Evolutionary conservation across 2,888 invertebrate species (phyloP).

Genomic region (Habrosyne pyritoides): DNA sequence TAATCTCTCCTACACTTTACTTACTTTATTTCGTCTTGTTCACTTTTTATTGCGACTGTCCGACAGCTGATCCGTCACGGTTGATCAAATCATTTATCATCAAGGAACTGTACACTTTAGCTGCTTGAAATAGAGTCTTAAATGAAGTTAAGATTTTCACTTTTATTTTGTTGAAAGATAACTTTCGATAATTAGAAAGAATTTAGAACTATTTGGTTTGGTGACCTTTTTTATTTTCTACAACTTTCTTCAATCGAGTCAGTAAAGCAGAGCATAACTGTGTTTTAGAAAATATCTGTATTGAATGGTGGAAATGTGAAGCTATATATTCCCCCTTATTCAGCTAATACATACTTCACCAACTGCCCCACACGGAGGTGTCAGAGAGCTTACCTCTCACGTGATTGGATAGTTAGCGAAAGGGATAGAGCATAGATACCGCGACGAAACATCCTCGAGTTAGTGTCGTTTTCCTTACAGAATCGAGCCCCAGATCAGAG

Average conservation of each 20-base stretch:
- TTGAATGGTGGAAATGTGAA: no score
- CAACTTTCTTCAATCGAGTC: not conserved
- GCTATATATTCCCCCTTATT: no score
- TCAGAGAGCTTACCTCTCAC: no score
- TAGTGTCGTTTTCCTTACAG: no score
- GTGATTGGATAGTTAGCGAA: no score
- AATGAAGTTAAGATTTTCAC: not conserved
- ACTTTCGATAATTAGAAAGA: not conserved
- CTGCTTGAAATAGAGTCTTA: not conserved
- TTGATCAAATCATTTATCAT: conserved; percentile 7
- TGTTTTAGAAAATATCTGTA: no score
- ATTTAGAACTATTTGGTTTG: not conserved
- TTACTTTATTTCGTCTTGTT: conserved; percentile 15
- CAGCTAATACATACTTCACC: no score
- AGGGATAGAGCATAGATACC: no score
- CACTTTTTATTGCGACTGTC: conserved; percentile 8
- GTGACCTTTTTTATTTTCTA: not conserved
- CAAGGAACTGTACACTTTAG: not conserved
- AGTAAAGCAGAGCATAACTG: no score
- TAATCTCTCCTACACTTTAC: not conserved
- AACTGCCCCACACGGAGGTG: no score
- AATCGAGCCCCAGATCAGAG: no score
- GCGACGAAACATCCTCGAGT: no score
- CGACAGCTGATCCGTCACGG: conserved; percentile 15
- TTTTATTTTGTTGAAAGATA: not conserved